Conservation (phyloP, 64 coral and sea anemone species). For the Pachyseris speciosa region DNA sequence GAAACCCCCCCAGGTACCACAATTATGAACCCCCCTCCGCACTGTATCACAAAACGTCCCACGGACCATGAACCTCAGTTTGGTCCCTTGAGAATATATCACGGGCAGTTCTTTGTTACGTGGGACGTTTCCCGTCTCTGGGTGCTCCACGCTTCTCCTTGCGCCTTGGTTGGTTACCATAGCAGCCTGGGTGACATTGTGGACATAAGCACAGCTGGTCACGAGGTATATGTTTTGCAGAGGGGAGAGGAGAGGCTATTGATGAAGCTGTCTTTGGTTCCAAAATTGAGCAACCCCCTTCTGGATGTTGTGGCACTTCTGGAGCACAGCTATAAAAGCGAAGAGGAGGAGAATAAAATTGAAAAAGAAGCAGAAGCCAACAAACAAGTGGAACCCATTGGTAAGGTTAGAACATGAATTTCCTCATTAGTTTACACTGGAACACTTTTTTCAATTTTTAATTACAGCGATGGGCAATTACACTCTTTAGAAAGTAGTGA, state of each 20-base stretch:
- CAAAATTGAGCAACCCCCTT: slow-evolving; percentile 82
- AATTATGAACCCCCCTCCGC: slow-evolving; percentile 15
- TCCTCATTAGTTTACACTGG: not conserved
- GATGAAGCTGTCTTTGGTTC: slow-evolving; percentile 81
- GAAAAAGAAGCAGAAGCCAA: not conserved
- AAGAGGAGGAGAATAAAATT: not conserved
- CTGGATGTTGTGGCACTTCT: slow-evolving; percentile 38
- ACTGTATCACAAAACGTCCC: not conserved
- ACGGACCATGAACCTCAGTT: slow-evolving; percentile 56
- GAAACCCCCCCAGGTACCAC: slow-evolving; percentile 75
- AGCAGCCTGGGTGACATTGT: slow-evolving; percentile 75
- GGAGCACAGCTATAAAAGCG: slow-evolving; percentile 11
- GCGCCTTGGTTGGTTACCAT: slow-evolving; percentile 82
- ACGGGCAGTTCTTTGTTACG: slow-evolving; percentile 88
- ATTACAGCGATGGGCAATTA: too few relatives aligned
- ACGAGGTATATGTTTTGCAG: slow-evolving; percentile 89
- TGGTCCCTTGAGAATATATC: slow-evolving; percentile 60
- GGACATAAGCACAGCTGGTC: slow-evolving; percentile 83
- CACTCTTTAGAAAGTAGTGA: too few relatives aligned
- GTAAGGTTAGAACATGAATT: not conserved
- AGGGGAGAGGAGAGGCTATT: slow-evolving; percentile 71
- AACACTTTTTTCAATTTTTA: too few relatives aligned
- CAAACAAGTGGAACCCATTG: not conserved
- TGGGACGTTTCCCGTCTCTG: slow-evolving; percentile 83
- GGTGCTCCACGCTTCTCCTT: slow-evolving; percentile 83